A percentile compares a stretch with the other conserved stretches of the same genome.
Conservation (phyloP, 2,113 vertebrate species). For the Madoqua kirkii region DNA sequence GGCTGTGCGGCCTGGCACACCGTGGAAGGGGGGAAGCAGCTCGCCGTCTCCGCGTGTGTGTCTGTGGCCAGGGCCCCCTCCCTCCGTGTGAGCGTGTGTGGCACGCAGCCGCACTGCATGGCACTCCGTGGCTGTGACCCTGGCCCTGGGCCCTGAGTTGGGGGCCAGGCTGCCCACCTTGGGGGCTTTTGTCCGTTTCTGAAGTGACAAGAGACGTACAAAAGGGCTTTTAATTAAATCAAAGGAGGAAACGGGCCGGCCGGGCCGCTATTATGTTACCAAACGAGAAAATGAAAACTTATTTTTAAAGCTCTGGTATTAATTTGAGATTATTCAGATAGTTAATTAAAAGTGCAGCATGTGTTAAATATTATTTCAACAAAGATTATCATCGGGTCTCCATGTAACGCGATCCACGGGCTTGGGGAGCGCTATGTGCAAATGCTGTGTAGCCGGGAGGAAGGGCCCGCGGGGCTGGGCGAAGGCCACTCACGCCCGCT, state of each 20-base stretch:
- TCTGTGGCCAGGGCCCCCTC: neutral
- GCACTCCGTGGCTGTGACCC: rapidly evolving
- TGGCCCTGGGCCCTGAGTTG: neutral
- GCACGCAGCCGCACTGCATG: neutral
- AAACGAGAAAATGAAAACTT: conserved; percentile 87
- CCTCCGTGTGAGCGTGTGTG: neutral
- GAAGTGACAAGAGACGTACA: conserved; percentile 83
- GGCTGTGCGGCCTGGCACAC: neutral
- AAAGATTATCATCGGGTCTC: conserved; percentile 92
- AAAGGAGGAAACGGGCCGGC: conserved; percentile 80
- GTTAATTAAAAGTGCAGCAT: conserved; percentile 97
- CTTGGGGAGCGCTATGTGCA: conserved; percentile 93
- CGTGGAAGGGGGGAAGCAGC: neutral
- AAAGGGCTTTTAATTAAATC: conserved; percentile 87
- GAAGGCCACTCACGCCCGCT: neutral
- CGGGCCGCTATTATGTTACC: conserved; percentile 85
- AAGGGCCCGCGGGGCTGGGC: conserved; percentile 57
- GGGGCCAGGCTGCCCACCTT: neutral
- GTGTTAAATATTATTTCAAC: conserved; percentile 97
- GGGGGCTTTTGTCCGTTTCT: conserved; percentile 71
- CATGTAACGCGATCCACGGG: conserved; percentile 90
- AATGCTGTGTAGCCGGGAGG: conserved; percentile 81
- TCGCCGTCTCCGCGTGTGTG: neutral
- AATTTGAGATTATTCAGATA: conserved; percentile 89
- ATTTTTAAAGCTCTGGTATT: conserved; percentile 88